These are phyloP conservation scores for Hyperoodon ampullatus DNA, from an alignment of 2,113 vertebrate genomes.

Conservation along the genomic window DNA sequence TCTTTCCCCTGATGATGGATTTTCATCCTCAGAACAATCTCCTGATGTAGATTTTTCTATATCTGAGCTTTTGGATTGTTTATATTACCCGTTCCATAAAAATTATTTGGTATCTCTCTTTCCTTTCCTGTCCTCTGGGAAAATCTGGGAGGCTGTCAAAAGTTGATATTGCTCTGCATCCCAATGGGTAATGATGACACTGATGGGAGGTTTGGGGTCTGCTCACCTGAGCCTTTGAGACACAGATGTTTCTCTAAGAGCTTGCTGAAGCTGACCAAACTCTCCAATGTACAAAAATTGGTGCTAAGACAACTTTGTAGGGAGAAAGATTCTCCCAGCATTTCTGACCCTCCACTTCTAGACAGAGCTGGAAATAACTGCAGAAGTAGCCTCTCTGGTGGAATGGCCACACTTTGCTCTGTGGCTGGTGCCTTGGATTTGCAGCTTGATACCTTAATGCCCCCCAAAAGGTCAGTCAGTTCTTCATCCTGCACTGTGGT, in stretches of 20 bases:
- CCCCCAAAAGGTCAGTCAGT: background rate
- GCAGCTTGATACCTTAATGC: background rate
- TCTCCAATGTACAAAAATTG: background rate
- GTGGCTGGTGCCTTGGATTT: background rate
- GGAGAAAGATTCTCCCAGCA: background rate
- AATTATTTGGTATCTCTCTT: background rate
- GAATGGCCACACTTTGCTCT: conserved; percentile 1
- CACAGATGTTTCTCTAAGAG: background rate
- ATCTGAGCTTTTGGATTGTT: background rate
- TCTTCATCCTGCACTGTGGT: background rate
- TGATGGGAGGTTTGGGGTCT: background rate
- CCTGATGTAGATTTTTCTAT: background rate
- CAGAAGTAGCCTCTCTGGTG: background rate
- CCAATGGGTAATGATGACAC: background rate
- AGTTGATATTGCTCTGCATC: background rate
- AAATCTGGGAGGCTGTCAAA: background rate
- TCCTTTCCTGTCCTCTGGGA: background rate
- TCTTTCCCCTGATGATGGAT: background rate
- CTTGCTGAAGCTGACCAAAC: background rate
- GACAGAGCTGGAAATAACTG: background rate
- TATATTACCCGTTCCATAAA: background rate
- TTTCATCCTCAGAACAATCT: background rate
- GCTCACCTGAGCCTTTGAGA: background rate
- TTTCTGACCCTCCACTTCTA: background rate
- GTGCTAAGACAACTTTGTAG: background rate